phyloP scores from a whole-genome alignment of 37 sponge, comb jelly and placozoan species.

The Diacarnus erythraeanus region DNA sequence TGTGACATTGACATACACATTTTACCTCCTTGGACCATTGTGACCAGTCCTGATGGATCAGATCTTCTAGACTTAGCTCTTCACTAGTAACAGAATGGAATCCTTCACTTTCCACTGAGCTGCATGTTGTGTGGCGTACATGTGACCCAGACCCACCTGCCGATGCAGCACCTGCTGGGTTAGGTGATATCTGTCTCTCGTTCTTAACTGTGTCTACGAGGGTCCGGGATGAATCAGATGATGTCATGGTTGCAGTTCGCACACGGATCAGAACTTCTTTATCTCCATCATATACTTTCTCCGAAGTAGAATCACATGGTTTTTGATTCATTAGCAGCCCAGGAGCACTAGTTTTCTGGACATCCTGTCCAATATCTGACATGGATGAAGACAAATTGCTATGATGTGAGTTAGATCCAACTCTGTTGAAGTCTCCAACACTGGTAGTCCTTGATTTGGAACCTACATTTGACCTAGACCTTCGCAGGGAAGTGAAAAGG shows the following conservation, averaged over 20 bases:
- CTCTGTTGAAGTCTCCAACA: background rate
- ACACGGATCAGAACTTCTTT: background rate
- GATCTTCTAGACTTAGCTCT: conserved; percentile 22
- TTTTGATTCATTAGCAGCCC: background rate
- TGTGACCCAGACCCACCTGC: background rate
- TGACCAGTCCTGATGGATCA: conserved; percentile 40
- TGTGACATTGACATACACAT: too few species aligned
- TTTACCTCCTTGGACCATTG: conserved; percentile 39
- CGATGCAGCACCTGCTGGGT: conserved; percentile 11
- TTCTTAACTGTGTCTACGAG: background rate
- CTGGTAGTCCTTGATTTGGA: background rate
- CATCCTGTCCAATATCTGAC: background rate
- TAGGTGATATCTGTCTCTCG: conserved; percentile 1
- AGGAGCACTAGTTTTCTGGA: conserved; percentile 10
- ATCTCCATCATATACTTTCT: background rate
- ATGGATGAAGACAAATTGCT: background rate
- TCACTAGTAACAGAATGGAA: conserved; percentile 14
- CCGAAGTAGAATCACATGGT: background rate
- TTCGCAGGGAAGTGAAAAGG: conserved; percentile 10
- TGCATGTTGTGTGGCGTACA: conserved; percentile 29
- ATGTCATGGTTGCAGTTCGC: conserved; percentile 2
- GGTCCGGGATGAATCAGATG: conserved; percentile 13
- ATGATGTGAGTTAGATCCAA: background rate
- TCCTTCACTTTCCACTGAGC: conserved; percentile 42
- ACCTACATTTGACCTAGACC: background rate